Base-by-base conservation (phyloP, 1,140 invertebrate genomes). In the Mylabris phalerata region DNA sequence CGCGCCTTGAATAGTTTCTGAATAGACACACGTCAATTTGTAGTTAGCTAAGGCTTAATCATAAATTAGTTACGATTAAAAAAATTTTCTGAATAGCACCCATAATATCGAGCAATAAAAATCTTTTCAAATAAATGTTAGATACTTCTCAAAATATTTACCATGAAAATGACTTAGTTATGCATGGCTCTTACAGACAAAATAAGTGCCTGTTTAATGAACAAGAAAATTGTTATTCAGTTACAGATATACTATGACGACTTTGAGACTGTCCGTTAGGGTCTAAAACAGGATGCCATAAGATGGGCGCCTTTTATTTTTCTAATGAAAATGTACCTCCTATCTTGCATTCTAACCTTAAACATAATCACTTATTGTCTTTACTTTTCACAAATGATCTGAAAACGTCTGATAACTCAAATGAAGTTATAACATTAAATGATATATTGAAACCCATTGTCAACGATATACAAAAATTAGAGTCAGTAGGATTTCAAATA, bases 281-380 rank as follows among this genome's bases (percentile, higher is more conserved):
- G 3, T 19, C 11, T n/a, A 60, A 60, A 60, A 60, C 59, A 10
- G 47, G 47, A 10, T 9, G 32, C 19, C 52, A 60, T 47, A 60
- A 60, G 56, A 26, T 60, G 25, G 59, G 48, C n/a, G 59, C 59
- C 9, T 6, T 56, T 39, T 60, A 60, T 56, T 40, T 55, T 42
- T 41, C 38, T 11, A 55, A 55, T 27, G 42, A 44, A 59, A 59
- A 59, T 55, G 9, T 59, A 13, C 57, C 57, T 32, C 4, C 9
- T 10, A 9, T 25, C 19, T 41, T 59, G 9, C 39, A 44, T 39
- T 19, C 32, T 9, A 10, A 25, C 10, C 26, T 59, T 9, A 26
- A 19, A 10, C 46, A 49, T 40, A 59, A 55, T 25, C 40, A 55
- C 38, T 40, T 59, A 7, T 2, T 55, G n/a, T 50, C 58, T 11